Base-by-base conservation (phyloP, 2,113 vertebrate species). In the Rhegmatorhina hoffmannsi region DNA sequence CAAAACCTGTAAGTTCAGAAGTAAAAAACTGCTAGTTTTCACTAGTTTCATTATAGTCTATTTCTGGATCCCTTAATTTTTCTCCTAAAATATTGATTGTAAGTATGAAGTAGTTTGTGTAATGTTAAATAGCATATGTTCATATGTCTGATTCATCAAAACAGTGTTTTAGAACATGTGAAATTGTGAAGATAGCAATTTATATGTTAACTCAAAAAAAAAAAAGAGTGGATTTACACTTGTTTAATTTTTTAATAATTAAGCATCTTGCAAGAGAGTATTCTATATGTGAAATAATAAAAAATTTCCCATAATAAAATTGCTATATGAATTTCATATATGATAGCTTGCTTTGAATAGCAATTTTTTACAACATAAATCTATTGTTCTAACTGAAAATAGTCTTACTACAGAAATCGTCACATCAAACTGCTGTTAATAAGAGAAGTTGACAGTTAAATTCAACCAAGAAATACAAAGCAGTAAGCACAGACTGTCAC, bases 1-100 rank as follows among this genome's bases (percentile, higher is more conserved):
- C 55, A 84, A 90, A 96, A 92, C 75, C 47, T 96, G 86, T 83
- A 97, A 93, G 95, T 94, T 78, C 90, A 89, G 89, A 95, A 84
- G 66, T 14, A 95, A 95, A 96, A 67, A 40, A 36, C 33, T 93
- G 55, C 25, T 64, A 59, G 53, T 86, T 96, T 95, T 92, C 56
- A 58, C 40, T 83, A 59, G 64, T 96, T 96, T 94, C 80, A 70
- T 80, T 89, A 29, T 17, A 74, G 63, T 76, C 26, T 92, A 60
- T 87, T 97, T 74, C 78, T 94, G 55, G 55, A 92, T 90, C 10
- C 28, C 24, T 77, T 94, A 17, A 74, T 70, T 96, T 95, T 83
- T 73, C 38, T 80, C 55, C 87, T 87, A 72, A 94, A 88, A 79
- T 58, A 53, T 29, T 78, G 46, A 76, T 49, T 77, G 19, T n/a